Conservation (phyloP, 1,140 invertebrate species). For the Zaprionus africanus region DNA sequence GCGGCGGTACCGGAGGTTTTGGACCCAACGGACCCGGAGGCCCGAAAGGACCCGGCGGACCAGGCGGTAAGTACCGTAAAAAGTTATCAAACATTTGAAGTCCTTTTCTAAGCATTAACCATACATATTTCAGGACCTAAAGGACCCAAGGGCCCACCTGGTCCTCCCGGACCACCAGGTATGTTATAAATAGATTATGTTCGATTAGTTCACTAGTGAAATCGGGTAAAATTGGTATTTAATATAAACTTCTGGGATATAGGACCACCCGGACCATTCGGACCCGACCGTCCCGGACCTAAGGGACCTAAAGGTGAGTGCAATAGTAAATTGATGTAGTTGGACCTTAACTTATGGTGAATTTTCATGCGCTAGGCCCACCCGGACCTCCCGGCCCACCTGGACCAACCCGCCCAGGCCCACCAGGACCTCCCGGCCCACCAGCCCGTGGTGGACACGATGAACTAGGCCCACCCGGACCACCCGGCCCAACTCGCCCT, state of each 20-base stretch:
- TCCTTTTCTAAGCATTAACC: too few species aligned
- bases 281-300: slow-evolving; percentile 50
- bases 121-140: slow-evolving; percentile 50
- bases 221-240: not conserved
- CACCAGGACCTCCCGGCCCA: slow-evolving; percentile 64
- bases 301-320: slow-evolving; percentile 49
- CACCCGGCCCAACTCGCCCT: slow-evolving; percentile 42
- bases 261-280: slow-evolving; percentile 76
- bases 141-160: slow-evolving; percentile 74
- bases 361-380: slow-evolving; percentile 30
- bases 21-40: slow-evolving; percentile 77
- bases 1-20: slow-evolving; percentile 67
- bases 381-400: slow-evolving; percentile 72
- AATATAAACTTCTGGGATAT: not conserved
- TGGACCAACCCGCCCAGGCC: slow-evolving; percentile 54
- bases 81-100: not conserved
- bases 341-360: not conserved
- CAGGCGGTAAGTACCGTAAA: slow-evolving; percentile 59
- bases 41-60: slow-evolving; percentile 67
- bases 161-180: slow-evolving; percentile 78
- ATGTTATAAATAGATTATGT: slow-evolving; percentile 5
- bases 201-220: not conserved
- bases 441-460: slow-evolving; percentile 23
- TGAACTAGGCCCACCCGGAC: slow-evolving; percentile 45
- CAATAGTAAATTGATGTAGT: not conserved